A percentile compares a stretch with the other conserved stretches of the same genome.
These are phyloP conservation scores for Trichopria drosophilae DNA, from an alignment of 2,888 invertebrate species.

Conservation along the genomic window DNA sequence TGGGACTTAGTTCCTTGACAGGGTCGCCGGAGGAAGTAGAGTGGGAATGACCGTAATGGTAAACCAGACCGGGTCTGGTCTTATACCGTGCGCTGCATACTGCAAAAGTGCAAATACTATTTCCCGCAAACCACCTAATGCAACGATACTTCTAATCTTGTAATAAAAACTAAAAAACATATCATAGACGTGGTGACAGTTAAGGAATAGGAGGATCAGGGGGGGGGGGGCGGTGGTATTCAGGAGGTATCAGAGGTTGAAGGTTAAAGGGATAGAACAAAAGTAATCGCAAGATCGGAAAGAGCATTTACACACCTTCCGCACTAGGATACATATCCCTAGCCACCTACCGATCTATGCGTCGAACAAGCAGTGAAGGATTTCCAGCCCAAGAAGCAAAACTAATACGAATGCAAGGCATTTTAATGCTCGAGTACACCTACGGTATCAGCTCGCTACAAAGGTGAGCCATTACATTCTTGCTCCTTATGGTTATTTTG, in stretches of 20 bases:
- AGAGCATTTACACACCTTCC: conserved; percentile 57
- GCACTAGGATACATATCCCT: conserved; percentile 54
- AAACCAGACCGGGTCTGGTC: conserved; percentile 92
- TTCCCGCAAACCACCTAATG: conserved; percentile 57
- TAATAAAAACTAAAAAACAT: too few relatives aligned
- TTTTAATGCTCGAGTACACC: conserved; percentile 57
- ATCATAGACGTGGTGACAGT: background rate
- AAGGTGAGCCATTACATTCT: conserved; percentile 57
- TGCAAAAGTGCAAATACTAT: conserved; percentile 64
- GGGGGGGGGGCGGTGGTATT: conserved; percentile 23
- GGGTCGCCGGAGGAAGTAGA: conserved; percentile 60
- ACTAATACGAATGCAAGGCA: conserved; percentile 60
- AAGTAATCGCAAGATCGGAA: too few relatives aligned
- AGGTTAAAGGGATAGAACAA: conserved; percentile 38
- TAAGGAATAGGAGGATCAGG: too few relatives aligned
- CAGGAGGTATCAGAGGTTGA: conserved; percentile 34
- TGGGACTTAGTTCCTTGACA: conserved; percentile 60
- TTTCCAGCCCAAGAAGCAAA: conserved; percentile 59
- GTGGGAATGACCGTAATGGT: conserved; percentile 94
- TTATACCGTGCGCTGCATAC: conserved; percentile 96
- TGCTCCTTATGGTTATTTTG: too few relatives aligned
- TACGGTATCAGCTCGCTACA: conserved; percentile 57
- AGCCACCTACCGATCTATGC: conserved; percentile 54
- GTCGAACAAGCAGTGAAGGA: conserved; percentile 58
- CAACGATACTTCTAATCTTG: conserved; percentile 50